Evolutionary conservation across 2,797 vertebrate species (phyloP), one percentile per base, ranked within the genome.

Genomic region (Xenopus petersii): DNA sequence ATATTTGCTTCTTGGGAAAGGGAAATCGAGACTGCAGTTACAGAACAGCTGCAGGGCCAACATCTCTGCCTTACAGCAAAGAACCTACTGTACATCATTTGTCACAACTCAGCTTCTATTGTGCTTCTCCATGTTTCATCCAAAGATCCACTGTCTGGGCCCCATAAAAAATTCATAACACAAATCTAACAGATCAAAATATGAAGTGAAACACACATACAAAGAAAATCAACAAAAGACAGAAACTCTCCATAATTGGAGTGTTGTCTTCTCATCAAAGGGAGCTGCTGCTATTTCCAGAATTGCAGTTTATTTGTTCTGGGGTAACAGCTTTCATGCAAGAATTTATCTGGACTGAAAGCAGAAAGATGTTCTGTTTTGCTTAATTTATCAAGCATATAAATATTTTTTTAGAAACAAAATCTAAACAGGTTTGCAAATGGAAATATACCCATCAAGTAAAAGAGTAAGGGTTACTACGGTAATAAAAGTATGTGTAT

Each of bases 171-270:
- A 51, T 24, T 42, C 36, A 42, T 66, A 46, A 17, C 54, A 46
- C 58, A 64, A 33, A 12, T 56, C 21, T 30, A 42, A 68, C 47
- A 62, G 49, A 11, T n/a, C 58, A 64, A 58, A 70, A 49, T 55
- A 55, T 12, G 24, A 71, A 75, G 59, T 15, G 64, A 10, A 51
- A 51, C 4, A 15, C 49, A 12, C n/a, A 49, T 26, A 60, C 49
- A 12, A 51, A 12, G 49, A 12, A 51, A 51, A 12, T 1, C 49
- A 51, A 51, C 15, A 51, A 15, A 51, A 15, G 49, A 51, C 24
- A 51, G 30, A 71, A 75, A 58, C 26, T 71, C 67, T 67, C 64
- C 75, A 71, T 71, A 77, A 61, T 62, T 77, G 69, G 69, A 67
- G 55, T 17, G 15, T 11, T 47, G 26, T 61, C 63, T 67, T 33